Percentiles rank a stretch among this genome's conserved stretches.
These are phyloP conservation scores for Cyrtorhinus lividipennis DNA, from an alignment of 1,140 invertebrate genomes.

Conservation along the genomic window DNA sequence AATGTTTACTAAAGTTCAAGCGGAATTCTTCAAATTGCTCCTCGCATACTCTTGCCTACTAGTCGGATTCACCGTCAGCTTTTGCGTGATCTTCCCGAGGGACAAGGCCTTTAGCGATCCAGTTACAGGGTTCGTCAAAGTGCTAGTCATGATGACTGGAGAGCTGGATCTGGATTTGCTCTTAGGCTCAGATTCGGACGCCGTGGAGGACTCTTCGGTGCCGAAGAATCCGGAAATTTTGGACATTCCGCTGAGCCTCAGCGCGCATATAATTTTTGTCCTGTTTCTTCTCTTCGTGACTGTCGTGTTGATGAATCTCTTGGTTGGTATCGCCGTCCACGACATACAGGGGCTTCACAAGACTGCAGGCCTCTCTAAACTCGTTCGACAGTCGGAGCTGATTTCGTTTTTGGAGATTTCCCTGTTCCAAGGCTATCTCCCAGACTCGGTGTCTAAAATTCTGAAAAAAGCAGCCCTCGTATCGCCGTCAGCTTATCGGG, in stretches of 20 bases:
- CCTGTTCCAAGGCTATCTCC: constrained; percentile 51
- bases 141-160: constrained; percentile 80
- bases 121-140: constrained; percentile 62
- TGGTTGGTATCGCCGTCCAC: constrained; percentile 65
- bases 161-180: constrained; percentile 58
- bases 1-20: constrained; percentile 72
- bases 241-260: constrained; percentile 43
- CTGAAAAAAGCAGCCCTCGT: constrained; percentile 57
- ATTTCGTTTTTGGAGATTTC: constrained; percentile 59
- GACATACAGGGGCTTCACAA: constrained; percentile 64
- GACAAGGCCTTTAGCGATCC: constrained; percentile 63
- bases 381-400: constrained; percentile 60
- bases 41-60: constrained; percentile 68
- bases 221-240: constrained; percentile 26
- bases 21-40: constrained; percentile 67
- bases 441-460: constrained; percentile 46
- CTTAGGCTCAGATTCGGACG: constrained; percentile 38
- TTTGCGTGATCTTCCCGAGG: constrained; percentile 69
- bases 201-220: constrained; percentile 36
- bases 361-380: constrained; percentile 54
- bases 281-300: constrained; percentile 61
- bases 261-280: constrained; percentile 55
- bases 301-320: constrained; percentile 64
- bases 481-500: constrained; percentile 57
- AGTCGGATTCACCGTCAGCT: constrained; percentile 71